Percentiles rank a stretch among this genome's conserved stretches.
phyloP scores from a whole-genome alignment of 2,113 vertebrate species.

The Triplophysa rosa region DNA sequence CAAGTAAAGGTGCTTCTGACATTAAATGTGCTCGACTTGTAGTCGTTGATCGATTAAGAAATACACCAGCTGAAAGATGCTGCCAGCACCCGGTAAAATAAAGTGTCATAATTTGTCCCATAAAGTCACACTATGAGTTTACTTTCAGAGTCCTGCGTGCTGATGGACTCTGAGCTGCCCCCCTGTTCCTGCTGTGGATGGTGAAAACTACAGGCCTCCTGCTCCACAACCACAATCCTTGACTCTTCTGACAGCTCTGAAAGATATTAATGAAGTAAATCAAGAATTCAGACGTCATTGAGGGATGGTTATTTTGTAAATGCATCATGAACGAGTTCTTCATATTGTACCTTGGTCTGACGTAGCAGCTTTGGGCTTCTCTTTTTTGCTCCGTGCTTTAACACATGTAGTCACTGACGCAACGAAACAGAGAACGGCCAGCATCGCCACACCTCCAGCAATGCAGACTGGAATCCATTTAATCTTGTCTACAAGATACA shows the following conservation, averaged over 20 bases:
- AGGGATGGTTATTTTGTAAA: neutral
- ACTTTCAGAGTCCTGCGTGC: conserved; percentile 56
- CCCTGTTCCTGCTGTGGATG: conserved; percentile 87
- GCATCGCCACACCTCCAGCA: neutral
- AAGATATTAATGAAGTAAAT: neutral
- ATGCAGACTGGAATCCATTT: conserved; percentile 1
- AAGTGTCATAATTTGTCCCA: neutral
- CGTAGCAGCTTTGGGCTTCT: neutral
- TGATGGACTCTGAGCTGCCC: conserved; percentile 69
- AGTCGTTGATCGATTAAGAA: neutral
- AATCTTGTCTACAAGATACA: neutral
- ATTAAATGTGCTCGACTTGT: neutral
- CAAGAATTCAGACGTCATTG: neutral
- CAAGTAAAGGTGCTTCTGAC: neutral
- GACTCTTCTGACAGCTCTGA: conserved; percentile 50
- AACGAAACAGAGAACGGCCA: conserved; percentile 1
- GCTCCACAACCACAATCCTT: conserved; percentile 62
- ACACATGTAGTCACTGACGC: neutral
- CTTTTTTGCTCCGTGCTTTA: neutral
- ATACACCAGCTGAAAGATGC: neutral
- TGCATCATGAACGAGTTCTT: too few species aligned
- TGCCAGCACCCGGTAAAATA: neutral
- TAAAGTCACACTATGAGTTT: conserved; percentile 62
- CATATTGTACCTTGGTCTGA: conserved; percentile 12
- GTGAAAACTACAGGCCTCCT: conserved; percentile 79